A percentile compares a stretch with the other conserved stretches of the same genome.
phyloP scores from a whole-genome alignment of 2,113 vertebrate genomes.

The Piaya cayana region DNA sequence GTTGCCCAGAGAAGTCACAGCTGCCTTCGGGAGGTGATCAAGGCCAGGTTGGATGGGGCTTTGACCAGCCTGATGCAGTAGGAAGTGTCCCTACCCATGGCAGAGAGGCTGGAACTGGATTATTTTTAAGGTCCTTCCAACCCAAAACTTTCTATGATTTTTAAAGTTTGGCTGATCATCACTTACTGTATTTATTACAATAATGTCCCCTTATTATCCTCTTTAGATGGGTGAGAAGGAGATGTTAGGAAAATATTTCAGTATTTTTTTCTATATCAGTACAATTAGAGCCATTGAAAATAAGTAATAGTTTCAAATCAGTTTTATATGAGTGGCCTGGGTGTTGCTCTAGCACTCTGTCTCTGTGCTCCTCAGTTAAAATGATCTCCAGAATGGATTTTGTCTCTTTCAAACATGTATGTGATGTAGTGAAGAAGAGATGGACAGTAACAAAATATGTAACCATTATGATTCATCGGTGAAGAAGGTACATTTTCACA shows the following conservation, averaged over 20 bases:
- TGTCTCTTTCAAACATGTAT: not conserved
- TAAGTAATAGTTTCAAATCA: not conserved
- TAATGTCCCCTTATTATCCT: not conserved
- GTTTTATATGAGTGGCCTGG: not conserved
- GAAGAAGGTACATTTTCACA: not conserved
- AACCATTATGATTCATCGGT: not conserved
- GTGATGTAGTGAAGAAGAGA: not conserved
- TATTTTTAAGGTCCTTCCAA: too few relatives aligned
- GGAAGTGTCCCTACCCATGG: too few relatives aligned
- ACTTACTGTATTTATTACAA: not conserved
- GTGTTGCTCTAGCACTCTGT: not conserved
- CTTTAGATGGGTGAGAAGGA: not conserved
- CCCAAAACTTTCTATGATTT: not conserved
- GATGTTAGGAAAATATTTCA: not conserved
- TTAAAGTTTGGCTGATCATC: not conserved
- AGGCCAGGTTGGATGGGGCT: too few relatives aligned
- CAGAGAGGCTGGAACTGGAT: too few relatives aligned
- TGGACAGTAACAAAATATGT: not conserved
- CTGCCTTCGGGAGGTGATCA: too few relatives aligned
- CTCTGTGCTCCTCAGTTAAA: not conserved
- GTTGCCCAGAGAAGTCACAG: too few relatives aligned
- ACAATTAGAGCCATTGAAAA: not conserved
- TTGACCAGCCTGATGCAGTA: too few relatives aligned
- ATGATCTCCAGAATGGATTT: not conserved
- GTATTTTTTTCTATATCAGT: not conserved